Evolutionary conservation across 2,113 vertebrate species (phyloP), one percentile per base, ranked within the genome.

Genomic region (Antechinus stuartii): DNA sequence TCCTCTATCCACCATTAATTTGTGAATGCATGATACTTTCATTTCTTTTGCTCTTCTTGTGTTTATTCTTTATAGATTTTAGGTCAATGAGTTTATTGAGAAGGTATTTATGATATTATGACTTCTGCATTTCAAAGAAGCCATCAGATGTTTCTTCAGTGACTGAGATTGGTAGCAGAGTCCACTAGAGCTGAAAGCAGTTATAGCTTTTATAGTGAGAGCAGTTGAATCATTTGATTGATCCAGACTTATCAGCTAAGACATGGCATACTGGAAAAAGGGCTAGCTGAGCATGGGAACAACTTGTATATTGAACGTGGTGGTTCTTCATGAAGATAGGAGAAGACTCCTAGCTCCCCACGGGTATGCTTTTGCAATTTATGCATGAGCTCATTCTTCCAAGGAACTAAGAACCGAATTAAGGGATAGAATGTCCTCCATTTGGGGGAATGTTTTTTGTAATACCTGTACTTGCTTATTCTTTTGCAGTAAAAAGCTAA

Each of bases 231-330:
- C 12, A 61, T 9, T 61, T 61, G 26, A 9, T 61, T 61, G 27
- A 76, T 76, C 16, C 35, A 76, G 35, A 84, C 7, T 42, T 22
- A 42, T 84, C 16, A 84, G n/a, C 68, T 84, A 84, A 84, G 68
- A 84, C n/a, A 8, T 0, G 0, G n/a, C 5, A 23, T 23, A 19
- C 8, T 8, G 2, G 68, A 42, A 84, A 42, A 6, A 42, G 14
- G n/a, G n/a, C n/a, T 84, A 42, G 35, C 2, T 84, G 68, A 84
- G 19, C 16, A 84, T 84, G 35, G 35, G 68, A 23, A 5, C 68
- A 84, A 42, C 2, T 23, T 22, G 16, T 42, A 84, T 22, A 42
- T n/a, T 84, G 35, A 42, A 84, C 16, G 22, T 84, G 68, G 68
- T 42, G n/a, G 16, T 19, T n/a, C 14, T 0, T 76, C 30, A n/a